Percentiles rank a stretch among this genome's conserved stretches.
Evolutionary conservation across 1,140 invertebrate genomes (phyloP).

Genomic region (Papilio helenus): DNA sequence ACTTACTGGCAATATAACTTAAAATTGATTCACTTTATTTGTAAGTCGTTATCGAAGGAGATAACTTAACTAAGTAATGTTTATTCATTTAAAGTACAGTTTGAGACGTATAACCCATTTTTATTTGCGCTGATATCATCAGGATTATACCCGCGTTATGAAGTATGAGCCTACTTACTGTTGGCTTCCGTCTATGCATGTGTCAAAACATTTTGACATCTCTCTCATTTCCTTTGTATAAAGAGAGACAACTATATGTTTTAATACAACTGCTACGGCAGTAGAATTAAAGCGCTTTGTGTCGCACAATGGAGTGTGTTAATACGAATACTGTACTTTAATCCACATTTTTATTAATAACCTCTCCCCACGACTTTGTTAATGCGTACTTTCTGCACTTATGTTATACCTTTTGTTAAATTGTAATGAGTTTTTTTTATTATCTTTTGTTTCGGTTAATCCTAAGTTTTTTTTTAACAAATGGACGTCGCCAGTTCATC

Average conservation of each 20-base stretch:
- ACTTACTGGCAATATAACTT: neutral
- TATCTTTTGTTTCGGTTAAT: too few species aligned
- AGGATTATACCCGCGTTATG: conserved; percentile 16
- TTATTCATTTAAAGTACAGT: neutral
- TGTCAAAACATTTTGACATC: neutral
- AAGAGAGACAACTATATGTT: neutral
- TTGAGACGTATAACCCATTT: neutral
- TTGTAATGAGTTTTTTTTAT: too few species aligned
- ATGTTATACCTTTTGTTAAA: neutral
- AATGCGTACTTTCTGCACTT: neutral
- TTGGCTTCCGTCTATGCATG: neutral
- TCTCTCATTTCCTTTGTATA: neutral
- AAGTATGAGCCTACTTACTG: neutral
- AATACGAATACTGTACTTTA: neutral
- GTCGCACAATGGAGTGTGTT: neutral
- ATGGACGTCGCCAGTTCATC: too few species aligned
- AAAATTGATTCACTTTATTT: conserved; percentile 12
- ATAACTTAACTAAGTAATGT: conserved; percentile 18
- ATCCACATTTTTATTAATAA: conserved; percentile 3
- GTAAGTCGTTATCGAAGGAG: conserved; percentile 9
- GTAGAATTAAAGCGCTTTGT: neutral
- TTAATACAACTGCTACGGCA: neutral
- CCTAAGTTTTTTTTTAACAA: too few species aligned
- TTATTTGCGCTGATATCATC: conserved; percentile 10
- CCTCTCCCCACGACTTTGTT: neutral